Base-by-base conservation (phyloP, 2,113 vertebrate genomes). In the Pangasianodon gigas region DNA sequence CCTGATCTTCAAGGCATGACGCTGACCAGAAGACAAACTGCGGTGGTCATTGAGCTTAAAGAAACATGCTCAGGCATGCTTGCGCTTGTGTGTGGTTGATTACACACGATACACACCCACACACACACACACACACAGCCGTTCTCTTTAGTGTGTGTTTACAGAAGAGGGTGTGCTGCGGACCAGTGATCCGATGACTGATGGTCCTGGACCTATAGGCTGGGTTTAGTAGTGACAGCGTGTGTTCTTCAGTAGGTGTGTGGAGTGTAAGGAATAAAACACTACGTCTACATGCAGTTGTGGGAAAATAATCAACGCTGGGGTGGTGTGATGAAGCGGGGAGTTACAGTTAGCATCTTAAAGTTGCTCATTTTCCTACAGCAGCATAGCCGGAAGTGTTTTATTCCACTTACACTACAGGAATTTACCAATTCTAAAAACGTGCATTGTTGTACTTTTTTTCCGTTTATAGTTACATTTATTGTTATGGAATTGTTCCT, bases 11-110 rank as follows among this genome's bases (percentile, higher is more conserved):
- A 90, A 65, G 87, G 87, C 82, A 67, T 92, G 89, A 91, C 85
- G 75, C 88, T 92, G 90, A 87, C 89, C 84, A 81, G 82, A 85
- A 52, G 60, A 67, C 77, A 52, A 87, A 87, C 89, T 89, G 58
- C 88, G 81, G 89, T 89, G 86, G 88, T 62, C 75, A 62, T 90
- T 86, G 74, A 90, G 82, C 60, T 88, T 87, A 90, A 46, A 82
- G 82, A 89, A 89, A 83, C 92, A 79, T 90, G 93, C 87, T 90
- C 75, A 89, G 92, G 87, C 93, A 84, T 91, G 80, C 51, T 4
- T 2, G 56, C 83, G 69, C 81, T 56, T 51, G 87, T 90, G 86
- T 52, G 71, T 48, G 62, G 80, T 79, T 85, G 87, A 86, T 80
- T 84, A 58, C 88, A 67, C 62, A 10, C n/a, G 14, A 58, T 21